phyloP scores from a whole-genome alignment of 2,888 invertebrate genomes.

The Dermolepida albohirtum region DNA sequence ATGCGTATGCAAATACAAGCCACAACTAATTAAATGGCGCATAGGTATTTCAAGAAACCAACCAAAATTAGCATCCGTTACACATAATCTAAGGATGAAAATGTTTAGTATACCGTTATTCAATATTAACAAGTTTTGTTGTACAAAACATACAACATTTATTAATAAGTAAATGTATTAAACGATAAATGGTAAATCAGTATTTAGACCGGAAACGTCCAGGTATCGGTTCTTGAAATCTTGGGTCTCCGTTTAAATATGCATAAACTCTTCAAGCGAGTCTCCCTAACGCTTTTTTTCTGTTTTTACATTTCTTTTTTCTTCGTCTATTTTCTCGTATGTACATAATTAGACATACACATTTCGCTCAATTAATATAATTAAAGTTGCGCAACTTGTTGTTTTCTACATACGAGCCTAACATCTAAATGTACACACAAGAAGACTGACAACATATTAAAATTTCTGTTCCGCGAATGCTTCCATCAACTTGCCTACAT shows the following conservation, averaged over 20 bases:
- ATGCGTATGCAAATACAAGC: too few relatives aligned
- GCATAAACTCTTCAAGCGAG: constrained; percentile 42
- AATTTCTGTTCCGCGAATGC: constrained; percentile 21
- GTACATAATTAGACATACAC: constrained; percentile 22
- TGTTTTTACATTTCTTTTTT: constrained; percentile 19
- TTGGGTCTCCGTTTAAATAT: constrained; percentile 32
- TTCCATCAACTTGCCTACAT: constrained; percentile 17
- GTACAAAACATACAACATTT: constrained; percentile 9
- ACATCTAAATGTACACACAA: constrained; percentile 16
- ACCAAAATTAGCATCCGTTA: too few relatives aligned
- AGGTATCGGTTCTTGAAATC: constrained; percentile 32
- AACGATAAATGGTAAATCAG: constrained; percentile 39
- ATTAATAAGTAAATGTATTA: constrained; percentile 32
- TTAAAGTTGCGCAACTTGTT: constrained; percentile 15
- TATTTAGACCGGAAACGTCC: constrained; percentile 41
- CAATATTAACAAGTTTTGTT: constrained; percentile 5
- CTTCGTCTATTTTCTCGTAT: constrained; percentile 3
- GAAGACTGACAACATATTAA: constrained; percentile 11
- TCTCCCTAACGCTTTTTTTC: constrained; percentile 38
- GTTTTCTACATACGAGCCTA: not conserved
- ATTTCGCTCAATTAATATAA: constrained; percentile 31
- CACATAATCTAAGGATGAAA: too few relatives aligned
- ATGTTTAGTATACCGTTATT: constrained; percentile 22
- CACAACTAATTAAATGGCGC: too few relatives aligned
- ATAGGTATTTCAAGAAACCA: too few relatives aligned